Percentiles rank a stretch among this genome's conserved stretches.
These are phyloP conservation scores for Lanius collurio DNA, from an alignment of 2,113 vertebrate genomes.

Conservation along the genomic window DNA sequence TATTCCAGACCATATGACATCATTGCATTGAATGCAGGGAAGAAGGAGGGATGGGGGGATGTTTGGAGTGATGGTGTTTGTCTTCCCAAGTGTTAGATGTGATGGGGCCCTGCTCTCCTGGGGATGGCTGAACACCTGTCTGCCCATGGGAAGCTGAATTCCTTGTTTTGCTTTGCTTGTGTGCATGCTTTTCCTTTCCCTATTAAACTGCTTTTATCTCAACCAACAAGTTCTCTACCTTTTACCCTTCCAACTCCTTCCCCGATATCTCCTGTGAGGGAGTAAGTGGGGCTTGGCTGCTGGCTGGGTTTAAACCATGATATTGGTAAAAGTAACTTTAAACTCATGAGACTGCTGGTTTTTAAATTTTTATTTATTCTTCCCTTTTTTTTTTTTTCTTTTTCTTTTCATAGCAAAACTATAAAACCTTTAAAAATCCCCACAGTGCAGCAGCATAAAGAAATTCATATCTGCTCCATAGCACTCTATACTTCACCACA, in stretches of 20 bases:
- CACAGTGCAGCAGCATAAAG: neutral
- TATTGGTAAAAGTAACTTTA: neutral
- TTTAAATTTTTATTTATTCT: neutral
- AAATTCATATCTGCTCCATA: neutral
- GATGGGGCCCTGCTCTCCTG: fast-evolving
- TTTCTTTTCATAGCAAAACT: neutral
- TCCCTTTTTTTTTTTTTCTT: fast-evolving
- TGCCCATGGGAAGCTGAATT: neutral
- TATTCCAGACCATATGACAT: neutral
- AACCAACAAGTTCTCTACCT: neutral
- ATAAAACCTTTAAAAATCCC: neutral
- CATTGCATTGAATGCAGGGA: no score
- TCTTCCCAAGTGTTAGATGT: neutral
- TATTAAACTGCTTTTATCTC: neutral
- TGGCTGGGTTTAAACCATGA: neutral
- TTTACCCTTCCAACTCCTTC: neutral
- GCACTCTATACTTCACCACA: neutral
- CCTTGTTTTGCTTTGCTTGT: neutral
- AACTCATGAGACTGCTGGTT: neutral
- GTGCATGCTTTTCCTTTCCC: neutral
- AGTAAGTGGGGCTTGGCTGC: neutral
- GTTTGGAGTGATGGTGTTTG: neutral
- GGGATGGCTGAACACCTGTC: neutral
- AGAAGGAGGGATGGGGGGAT: fast-evolving
- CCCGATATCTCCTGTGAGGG: fast-evolving